Evolutionary conservation across 2,797 vertebrate species (phyloP).

Genomic region (Strix occidentalis): DNA sequence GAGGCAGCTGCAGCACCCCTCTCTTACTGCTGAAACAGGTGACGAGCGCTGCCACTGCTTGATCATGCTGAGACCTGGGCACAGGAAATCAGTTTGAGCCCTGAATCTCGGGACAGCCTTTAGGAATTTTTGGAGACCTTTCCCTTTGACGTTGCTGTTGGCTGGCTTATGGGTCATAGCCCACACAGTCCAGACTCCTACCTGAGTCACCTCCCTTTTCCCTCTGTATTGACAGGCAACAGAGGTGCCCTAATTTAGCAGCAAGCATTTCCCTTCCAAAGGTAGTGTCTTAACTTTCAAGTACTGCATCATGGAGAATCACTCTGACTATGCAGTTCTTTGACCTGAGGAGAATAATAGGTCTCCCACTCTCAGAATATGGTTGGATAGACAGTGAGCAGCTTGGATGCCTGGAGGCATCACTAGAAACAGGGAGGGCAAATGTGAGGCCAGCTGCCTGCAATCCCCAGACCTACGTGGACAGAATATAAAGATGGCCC

Average conservation of each 20-base stretch:
- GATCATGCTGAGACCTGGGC: not conserved
- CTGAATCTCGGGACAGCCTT: not conserved
- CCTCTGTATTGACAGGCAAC: not conserved
- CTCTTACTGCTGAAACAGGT: not conserved
- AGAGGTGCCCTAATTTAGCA: not conserved
- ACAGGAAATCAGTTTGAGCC: not conserved
- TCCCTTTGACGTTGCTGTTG: not conserved
- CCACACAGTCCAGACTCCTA: rapidly evolving
- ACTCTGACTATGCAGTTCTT: not conserved
- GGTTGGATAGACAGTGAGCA: not conserved
- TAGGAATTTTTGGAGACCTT: not conserved
- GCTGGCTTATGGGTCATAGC: not conserved
- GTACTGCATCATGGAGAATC: not conserved
- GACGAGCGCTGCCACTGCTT: not conserved
- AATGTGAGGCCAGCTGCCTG: not conserved
- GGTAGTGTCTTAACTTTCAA: not conserved
- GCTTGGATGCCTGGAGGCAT: not conserved
- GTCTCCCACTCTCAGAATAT: not conserved
- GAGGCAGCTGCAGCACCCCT: not conserved
- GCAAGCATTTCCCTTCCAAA: not conserved
- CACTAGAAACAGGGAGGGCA: not conserved
- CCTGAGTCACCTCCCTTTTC: not conserved
- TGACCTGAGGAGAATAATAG: not conserved
- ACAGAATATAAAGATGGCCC: not conserved
- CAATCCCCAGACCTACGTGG: not conserved